Evolutionary conservation across 1,140 invertebrate genomes (phyloP).

Genomic region (Carcinoscorpius rotundicauda): DNA sequence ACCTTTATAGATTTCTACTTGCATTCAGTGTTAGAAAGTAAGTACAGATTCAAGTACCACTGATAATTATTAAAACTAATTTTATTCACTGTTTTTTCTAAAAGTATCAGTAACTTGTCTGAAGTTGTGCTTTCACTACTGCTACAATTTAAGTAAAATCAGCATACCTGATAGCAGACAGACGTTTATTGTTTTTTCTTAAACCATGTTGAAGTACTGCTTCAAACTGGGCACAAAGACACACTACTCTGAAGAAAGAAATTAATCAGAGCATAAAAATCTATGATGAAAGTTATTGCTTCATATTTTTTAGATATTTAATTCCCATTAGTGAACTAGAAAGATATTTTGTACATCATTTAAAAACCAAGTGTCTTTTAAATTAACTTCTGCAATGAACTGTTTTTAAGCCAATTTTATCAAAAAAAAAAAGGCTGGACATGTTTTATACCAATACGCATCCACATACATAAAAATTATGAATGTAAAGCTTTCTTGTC

Average conservation of each 20-base stretch:
- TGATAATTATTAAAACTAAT: too few relatives aligned
- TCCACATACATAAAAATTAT: conserved; percentile 3
- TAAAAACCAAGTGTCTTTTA: too few relatives aligned
- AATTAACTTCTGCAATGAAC: not conserved
- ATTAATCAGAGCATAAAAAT: not conserved
- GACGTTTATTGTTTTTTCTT: conserved; percentile 33
- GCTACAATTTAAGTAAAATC: conserved; percentile 20
- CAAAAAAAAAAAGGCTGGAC: conserved; percentile 1
- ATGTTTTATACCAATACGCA: conserved; percentile 6
- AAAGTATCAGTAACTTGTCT: conserved; percentile 44
- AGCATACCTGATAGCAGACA: conserved; percentile 34
- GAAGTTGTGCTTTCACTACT: conserved; percentile 24
- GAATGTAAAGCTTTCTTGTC: not conserved
- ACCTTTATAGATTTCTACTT: too few relatives aligned
- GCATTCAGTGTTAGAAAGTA: too few relatives aligned
- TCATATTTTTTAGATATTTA: too few relatives aligned
- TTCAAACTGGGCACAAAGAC: conserved; percentile 54
- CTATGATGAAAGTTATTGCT: too few relatives aligned
- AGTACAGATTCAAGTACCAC: too few relatives aligned
- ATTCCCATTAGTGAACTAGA: too few relatives aligned
- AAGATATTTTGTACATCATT: too few relatives aligned
- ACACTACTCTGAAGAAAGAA: conserved; percentile 41
- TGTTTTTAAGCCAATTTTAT: conserved; percentile 7
- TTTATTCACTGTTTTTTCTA: too few relatives aligned
- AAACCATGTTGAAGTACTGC: conserved; percentile 55